Conservation (phyloP, 2,113 vertebrate species). For the Misgurnus mizolepis region DNA sequence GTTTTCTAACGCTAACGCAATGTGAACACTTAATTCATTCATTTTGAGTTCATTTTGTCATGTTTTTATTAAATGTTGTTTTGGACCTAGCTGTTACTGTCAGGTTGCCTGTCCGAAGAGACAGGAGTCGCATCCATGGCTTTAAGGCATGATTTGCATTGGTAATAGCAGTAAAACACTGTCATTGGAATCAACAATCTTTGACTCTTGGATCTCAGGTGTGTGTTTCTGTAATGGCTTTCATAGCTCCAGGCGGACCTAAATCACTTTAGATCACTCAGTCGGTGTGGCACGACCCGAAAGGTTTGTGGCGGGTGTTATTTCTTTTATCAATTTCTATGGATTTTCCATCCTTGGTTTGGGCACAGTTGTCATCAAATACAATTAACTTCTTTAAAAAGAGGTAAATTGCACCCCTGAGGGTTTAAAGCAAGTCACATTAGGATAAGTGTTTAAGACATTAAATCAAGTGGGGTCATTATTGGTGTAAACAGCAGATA, state of each 20-base stretch:
- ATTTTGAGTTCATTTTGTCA: neutral
- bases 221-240: neutral
- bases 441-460: neutral
- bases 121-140: neutral
- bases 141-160: constrained; percentile 10
- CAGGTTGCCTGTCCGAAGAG: neutral
- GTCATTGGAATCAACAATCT: neutral
- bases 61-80: neutral
- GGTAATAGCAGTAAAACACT: neutral
- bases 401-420: constrained; percentile 62
- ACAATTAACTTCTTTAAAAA: constrained; percentile 64
- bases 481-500: neutral
- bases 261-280: constrained; percentile 13
- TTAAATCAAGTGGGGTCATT: neutral
- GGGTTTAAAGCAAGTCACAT: constrained; percentile 18
- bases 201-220: neutral
- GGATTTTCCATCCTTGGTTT: neutral
- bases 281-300: neutral
- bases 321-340: neutral
- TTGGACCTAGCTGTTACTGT: neutral
- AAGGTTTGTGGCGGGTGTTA: neutral
- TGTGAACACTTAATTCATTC: neutral
- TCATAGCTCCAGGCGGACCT: neutral
- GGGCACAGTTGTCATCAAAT: constrained; percentile 63
- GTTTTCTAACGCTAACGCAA: too few relatives aligned